phyloP scores from a whole-genome alignment of 1,140 invertebrate species.

The Lutraria rhynchaena region DNA sequence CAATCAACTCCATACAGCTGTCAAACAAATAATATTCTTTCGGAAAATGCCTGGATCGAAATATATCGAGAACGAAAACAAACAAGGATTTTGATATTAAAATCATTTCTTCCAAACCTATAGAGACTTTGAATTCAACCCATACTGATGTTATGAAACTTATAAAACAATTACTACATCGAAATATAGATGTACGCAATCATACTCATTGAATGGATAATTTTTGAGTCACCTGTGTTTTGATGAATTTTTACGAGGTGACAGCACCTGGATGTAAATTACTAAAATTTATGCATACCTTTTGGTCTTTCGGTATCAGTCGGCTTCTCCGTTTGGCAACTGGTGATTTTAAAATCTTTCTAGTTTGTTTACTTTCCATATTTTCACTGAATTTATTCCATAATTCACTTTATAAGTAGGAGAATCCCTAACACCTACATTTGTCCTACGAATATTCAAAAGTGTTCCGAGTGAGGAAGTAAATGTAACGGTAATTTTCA shows the following conservation, averaged over 20 bases:
- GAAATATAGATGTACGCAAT: too few relatives aligned
- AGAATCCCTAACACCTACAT: slow-evolving; percentile 5
- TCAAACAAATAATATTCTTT: too few relatives aligned
- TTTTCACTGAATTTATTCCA: slow-evolving; percentile 11
- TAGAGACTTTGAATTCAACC: too few relatives aligned
- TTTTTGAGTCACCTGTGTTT: slow-evolving; percentile 4
- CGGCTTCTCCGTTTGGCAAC: slow-evolving; percentile 53
- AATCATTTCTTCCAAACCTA: too few relatives aligned
- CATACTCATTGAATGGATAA: too few relatives aligned
- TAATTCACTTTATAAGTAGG: slow-evolving; percentile 11
- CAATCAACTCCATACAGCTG: too few relatives aligned
- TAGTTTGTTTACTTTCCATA: slow-evolving; percentile 51
- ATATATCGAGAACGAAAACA: too few relatives aligned
- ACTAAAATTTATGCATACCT: slow-evolving; percentile 28
- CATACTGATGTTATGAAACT: too few relatives aligned
- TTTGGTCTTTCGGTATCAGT: slow-evolving; percentile 47
- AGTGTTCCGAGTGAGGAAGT: slow-evolving; percentile 45
- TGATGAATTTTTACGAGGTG: too few relatives aligned
- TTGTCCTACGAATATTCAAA: slow-evolving; percentile 32
- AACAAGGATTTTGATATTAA: too few relatives aligned
- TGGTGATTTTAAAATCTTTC: slow-evolving; percentile 59
- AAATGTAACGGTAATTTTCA: slow-evolving; percentile 23
- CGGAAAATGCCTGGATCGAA: too few relatives aligned
- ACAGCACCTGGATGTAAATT: slow-evolving; percentile 32
- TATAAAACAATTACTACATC: too few relatives aligned